Conservation (phyloP, 1,140 invertebrate species). For the Bombus consobrinus region DNA sequence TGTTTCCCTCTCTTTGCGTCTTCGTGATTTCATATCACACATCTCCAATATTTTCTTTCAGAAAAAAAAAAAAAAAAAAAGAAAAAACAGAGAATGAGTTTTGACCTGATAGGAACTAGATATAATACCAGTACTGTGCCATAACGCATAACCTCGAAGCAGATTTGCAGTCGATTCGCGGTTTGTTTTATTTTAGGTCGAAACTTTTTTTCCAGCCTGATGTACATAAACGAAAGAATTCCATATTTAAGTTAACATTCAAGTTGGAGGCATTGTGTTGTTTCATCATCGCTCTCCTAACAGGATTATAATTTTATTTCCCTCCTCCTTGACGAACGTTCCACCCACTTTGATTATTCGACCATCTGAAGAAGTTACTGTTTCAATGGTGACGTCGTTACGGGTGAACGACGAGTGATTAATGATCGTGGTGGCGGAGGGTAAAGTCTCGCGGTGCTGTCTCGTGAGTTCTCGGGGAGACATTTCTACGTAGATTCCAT, state of each 20-base stretch:
- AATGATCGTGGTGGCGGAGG: conserved; percentile 73
- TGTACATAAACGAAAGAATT: not conserved
- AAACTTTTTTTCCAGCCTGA: not conserved
- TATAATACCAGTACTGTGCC: not conserved
- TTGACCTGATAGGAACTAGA: conserved; percentile 25
- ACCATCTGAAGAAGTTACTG: conserved; percentile 70
- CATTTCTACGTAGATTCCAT: conserved; percentile 60
- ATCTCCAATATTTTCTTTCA: conserved; percentile 21
- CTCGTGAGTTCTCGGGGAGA: conserved; percentile 41
- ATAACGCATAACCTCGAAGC: not conserved
- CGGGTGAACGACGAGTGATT: conserved; percentile 74
- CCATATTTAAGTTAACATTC: not conserved
- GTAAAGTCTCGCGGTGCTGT: conserved; percentile 66
- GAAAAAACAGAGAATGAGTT: conserved; percentile 18
- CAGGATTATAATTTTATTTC: conserved; percentile 75
- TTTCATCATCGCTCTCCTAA: conserved; percentile 66
- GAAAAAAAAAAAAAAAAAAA: conserved; percentile 9
- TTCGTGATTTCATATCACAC: conserved; percentile 24
- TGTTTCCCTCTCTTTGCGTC: not conserved
- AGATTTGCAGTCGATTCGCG: not conserved
- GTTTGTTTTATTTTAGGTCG: too few species aligned
- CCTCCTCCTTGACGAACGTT: not conserved
- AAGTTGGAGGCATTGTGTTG: conserved; percentile 34
- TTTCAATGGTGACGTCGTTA: conserved; percentile 62
- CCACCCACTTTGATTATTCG: conserved; percentile 48